These are phyloP conservation scores for Caenorhabditis drosophilae DNA, from an alignment of 2,888 invertebrate genomes.

Conservation along the genomic window DNA sequence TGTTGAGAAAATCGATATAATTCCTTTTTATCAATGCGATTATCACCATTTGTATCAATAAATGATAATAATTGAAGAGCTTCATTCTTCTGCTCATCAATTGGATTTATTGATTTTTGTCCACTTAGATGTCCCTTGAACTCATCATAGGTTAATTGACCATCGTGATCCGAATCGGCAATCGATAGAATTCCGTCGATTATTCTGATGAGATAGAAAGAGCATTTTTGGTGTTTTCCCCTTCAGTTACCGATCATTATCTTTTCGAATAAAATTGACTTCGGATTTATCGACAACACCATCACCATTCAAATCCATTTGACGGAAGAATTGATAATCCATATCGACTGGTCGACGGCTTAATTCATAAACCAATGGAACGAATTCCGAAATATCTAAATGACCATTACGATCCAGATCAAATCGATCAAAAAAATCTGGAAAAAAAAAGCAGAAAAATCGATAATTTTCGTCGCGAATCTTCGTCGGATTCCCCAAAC, in stretches of 20 bases:
- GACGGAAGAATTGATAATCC: constrained; percentile 59
- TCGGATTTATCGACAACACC: constrained; percentile 42
- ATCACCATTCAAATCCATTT: constrained; percentile 58
- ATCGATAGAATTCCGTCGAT: constrained; percentile 60
- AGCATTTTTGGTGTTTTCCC: not conserved
- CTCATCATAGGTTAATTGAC: constrained; percentile 53
- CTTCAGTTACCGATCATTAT: constrained; percentile 33
- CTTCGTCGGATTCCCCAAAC: no score
- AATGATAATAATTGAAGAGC: constrained; percentile 59
- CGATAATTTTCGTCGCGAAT: no score
- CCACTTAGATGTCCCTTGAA: constrained; percentile 47
- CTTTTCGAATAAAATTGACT: constrained; percentile 22
- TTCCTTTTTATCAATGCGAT: constrained; percentile 50
- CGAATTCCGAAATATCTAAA: constrained; percentile 60
- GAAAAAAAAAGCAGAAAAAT: no score
- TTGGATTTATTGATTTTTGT: constrained; percentile 29
- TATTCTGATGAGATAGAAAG: constrained; percentile 32
- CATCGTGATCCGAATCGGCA: constrained; percentile 60
- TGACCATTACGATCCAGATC: constrained; percentile 52
- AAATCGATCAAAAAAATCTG: constrained; percentile 51
- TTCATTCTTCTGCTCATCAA: constrained; percentile 51
- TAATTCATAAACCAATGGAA: constrained; percentile 63
- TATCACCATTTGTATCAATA: constrained; percentile 60
- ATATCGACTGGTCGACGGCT: constrained; percentile 52
- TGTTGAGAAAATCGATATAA: constrained; percentile 51